Base-by-base conservation (phyloP, 2,797 vertebrate species). In the Enteromius mattozi region DNA sequence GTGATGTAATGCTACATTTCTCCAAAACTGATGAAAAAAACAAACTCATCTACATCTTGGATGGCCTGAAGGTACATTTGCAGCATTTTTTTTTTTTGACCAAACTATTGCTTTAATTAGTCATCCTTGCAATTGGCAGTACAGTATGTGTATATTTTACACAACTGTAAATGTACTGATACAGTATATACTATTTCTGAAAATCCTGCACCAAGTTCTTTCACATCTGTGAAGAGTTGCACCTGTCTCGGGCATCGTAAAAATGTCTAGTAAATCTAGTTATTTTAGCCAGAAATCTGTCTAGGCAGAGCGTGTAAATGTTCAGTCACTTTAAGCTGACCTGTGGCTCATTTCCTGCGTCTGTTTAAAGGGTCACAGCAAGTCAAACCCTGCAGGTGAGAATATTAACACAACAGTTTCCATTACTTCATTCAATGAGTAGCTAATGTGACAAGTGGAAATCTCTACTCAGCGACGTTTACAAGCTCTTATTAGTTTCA, bases 401-500 rank as follows among this genome's bases (percentile, higher is more conserved):
- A 21, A 51, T 21, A 14, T 72, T 63, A 35, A 49, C 63, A 42
- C 6, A 2, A 79, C 9, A n/a, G 30, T 14, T 47, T 61, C 69
- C 17, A 54, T 24, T 42, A 40, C 63, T 35, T 17, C 59, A 13
- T 70, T 83, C 63, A 84, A 17, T 16, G 21, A 69, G 54, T 65
- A 59, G 77, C 45, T 72, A 45, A 75, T 47, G 66, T 78, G 72
- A 47, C 75, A 40, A 42, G 0, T 63, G 35, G 30, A 78, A 66
- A 47, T 68, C 10, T 85, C 89, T 85, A 68, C 35, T 30, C 81
- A 14, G 45, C 3, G 45, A 47, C 45, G 45, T 47, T 47, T 47
- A 47, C 45, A 3, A 47, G 45, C 45, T 86, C 83, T 77, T 89
- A 83, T 88, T 89, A 82, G 69, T 35, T 33, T 14, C 1, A 33